Evolutionary conservation across 2,888 invertebrate species (phyloP), one percentile per base, ranked within the genome.

Genomic region (Acleris holmiana): DNA sequence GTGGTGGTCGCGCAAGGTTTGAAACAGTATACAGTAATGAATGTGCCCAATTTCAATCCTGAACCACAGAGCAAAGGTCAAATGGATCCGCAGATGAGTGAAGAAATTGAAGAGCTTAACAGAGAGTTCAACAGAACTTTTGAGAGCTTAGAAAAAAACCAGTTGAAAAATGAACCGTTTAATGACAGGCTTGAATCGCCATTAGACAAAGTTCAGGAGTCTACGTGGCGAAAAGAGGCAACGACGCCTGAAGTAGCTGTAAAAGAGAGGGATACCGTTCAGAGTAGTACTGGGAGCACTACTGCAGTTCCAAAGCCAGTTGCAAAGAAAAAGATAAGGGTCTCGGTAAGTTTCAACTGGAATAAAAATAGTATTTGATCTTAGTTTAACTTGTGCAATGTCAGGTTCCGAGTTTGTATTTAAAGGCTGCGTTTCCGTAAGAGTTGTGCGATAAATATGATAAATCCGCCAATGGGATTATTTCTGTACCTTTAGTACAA

Each of bases 1-100:
- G 90, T 93, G 71, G 95, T 96, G 51, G 95, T 97, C 19, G 93
- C 94, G 48, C 94, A 95, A 73, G 97, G 97, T 29, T 80, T 97
- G 50, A 93, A 91, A 69, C 94, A 95, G 70, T 95, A 95, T 74
- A 85, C 89, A 51, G 69, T 79, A 19, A 80, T 91, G 85, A 75
- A 85, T 69, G 76, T 85, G 48, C 85, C 89, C 72, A 86, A 83
- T 71, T 76, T 83, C 21, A 82, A 78, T 66, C 66, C 72, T 68
- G 74, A 76, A 67, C 23, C 70, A 73, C 81, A 82, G 21, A 74
- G 54, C 41, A 74, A 74, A 44, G 61, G 74, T 2, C 72, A 73
- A 18, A 88, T 89, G 85, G 87, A 92, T 69, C 77, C 82, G 6
- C 73, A 83, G 63, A 71, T 84, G 60, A 82, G 80, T 67, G 84